Base-by-base conservation (phyloP, 2,888 invertebrate genomes). In the Eupithecia exiguata region DNA sequence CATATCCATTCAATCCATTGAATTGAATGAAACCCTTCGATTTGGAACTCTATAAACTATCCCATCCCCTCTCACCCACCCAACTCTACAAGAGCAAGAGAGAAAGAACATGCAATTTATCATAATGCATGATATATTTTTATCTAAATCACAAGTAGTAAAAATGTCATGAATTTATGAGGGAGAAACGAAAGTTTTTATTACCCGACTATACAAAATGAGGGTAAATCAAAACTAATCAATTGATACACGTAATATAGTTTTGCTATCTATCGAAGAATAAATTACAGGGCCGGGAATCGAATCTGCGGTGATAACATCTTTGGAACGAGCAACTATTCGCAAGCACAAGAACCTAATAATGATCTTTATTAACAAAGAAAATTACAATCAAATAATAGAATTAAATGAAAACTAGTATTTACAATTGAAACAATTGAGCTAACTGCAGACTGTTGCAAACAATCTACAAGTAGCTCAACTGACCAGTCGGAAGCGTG, bases 51-150 rank as follows among this genome's bases (percentile, higher is more conserved):
- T 18, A 18, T 16, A 2, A 16, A 30, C 62, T 18, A 18, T 61
- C 62, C 35, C 18, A 18, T 30, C 62, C 35, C 35, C 43, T 61
- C 18, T 9, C 61, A 25, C 66, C 49, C 70, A 58, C 12, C 10
- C 14, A 25, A 58, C 12, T 58, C 21, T 40, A 25, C 18, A 25
- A 21, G 65, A 61, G 69, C 43, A 16, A 53, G 61, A 43, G 66
- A 43, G 43, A 49, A n/a, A 68, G 36, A 49, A 65, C 14, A 63
- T 68, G 67, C 80, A 80, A 86, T 85, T 83, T 84, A 86, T 85
- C 84, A 86, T 81, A 84, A 80, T 58, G 78, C 69, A 76, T 77
- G 83, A 79, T 78, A 77, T 69, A 66, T 61, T 66, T 70, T 73
- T 73, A 73, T 69, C 73, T 66, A 36, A 38, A 66, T 73, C 66